Percentiles rank a stretch among this genome's conserved stretches.
These are phyloP conservation scores for Lophotis ruficrista DNA, from an alignment of 2,113 vertebrate species.

Conservation along the genomic window DNA sequence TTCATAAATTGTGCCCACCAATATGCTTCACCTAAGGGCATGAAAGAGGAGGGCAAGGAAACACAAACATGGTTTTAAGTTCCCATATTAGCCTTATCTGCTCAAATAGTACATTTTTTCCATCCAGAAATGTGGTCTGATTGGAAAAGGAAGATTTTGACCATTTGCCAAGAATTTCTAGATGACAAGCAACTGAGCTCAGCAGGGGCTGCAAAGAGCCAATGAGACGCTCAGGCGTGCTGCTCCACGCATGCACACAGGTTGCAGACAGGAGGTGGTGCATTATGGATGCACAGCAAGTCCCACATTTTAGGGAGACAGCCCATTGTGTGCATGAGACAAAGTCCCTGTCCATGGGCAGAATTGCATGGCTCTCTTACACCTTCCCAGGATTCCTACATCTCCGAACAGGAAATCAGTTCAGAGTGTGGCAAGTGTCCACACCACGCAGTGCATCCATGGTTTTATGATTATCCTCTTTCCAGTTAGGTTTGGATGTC, in stretches of 20 bases:
- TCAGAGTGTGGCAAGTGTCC: not conserved
- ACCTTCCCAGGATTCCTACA: not conserved
- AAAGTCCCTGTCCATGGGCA: not conserved
- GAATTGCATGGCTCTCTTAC: not conserved
- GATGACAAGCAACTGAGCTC: not conserved
- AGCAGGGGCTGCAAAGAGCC: not conserved
- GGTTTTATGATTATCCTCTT: not conserved
- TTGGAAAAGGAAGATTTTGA: not conserved
- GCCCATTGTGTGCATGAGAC: not conserved
- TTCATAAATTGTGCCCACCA: not conserved
- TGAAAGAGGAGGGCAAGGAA: not conserved
- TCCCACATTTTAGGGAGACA: not conserved
- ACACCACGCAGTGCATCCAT: not conserved
- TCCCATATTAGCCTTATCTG: not conserved
- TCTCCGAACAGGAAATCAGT: not conserved
- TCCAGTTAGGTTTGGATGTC: not conserved
- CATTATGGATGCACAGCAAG: not conserved
- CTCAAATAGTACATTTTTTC: not conserved
- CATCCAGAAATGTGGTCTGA: not conserved
- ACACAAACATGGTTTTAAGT: not conserved
- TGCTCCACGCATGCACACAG: not conserved
- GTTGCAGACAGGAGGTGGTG: not conserved
- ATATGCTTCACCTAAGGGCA: not conserved
- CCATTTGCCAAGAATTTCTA: not conserved
- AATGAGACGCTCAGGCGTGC: too few relatives aligned